Evolutionary conservation across 2,888 invertebrate genomes (phyloP), one percentile per base, ranked within the genome.

Genomic region (Cerastis rubricosa): DNA sequence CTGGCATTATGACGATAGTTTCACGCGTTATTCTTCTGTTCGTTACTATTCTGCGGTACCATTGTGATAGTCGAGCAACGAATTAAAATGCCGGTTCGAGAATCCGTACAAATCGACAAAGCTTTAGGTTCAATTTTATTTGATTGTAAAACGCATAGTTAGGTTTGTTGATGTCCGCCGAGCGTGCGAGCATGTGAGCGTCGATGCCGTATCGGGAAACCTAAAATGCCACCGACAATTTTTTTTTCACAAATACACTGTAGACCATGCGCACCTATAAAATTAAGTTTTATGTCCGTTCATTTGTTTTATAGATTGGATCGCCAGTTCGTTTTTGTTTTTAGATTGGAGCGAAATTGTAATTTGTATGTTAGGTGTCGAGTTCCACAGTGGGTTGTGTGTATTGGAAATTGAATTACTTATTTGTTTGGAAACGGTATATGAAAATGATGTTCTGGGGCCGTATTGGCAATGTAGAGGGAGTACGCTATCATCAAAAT

Each of bases 61-160:
- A 81, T 83, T 85, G 85, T 85, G 68, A 73, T 76, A 79, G 78
- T 77, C 79, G 77, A 69, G 63, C 85, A 65, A 76, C 79, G 83
- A 88, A 88, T 87, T 87, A 87, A 87, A 87, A 85, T 84, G 74
- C 78, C 80, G 35, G 80, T 80, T 70, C 77, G 67, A 68, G 78
- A 84, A 88, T 80, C 84, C 81, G 85, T 71, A 85, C 87, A 87
- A 85, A 87, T 85, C 81, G 87, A 76, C 85, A 88, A 88, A 87
- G 87, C 84, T 78, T 84, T 71, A 8, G 35, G 79, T 88, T 71
- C 77, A 76, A 86, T 86, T 89, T 86, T 87, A 89, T 89, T 89
- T 89, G 85, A 89, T 87, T 87, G 83, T 86, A 78, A 81, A 88
- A 85, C 70, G 73, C 80, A 76, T 84, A 82, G 88, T 87, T 85